Percentiles rank a stretch among this genome's conserved stretches.
Evolutionary conservation across 2,888 invertebrate species (phyloP).

Genomic region (Papilio elwesi): DNA sequence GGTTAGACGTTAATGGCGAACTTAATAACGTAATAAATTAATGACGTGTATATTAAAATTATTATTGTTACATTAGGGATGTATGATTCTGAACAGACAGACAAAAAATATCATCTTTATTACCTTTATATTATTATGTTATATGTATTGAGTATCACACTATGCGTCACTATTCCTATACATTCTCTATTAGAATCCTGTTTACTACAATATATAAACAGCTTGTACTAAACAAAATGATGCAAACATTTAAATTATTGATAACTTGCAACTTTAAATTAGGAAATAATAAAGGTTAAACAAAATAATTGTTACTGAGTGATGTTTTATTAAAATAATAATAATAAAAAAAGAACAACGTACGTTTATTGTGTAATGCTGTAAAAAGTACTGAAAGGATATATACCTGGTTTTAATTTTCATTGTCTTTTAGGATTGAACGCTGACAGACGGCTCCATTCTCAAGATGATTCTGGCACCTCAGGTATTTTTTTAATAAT

Average conservation of each 20-base stretch:
- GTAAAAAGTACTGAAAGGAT: too few relatives aligned
- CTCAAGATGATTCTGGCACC: constrained; percentile 52
- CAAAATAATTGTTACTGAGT: too few relatives aligned
- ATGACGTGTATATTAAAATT: too few relatives aligned
- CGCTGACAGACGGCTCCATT: neutral
- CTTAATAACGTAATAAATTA: too few relatives aligned
- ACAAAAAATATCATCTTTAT: neutral
- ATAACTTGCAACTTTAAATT: neutral
- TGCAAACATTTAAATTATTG: neutral
- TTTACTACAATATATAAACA: constrained; percentile 6
- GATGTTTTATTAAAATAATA: too few relatives aligned
- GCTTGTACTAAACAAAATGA: neutral
- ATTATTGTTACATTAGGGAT: too few relatives aligned
- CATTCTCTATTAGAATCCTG: constrained; percentile 14
- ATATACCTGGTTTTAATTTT: neutral
- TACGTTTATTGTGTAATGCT: too few relatives aligned
- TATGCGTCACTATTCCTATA: neutral
- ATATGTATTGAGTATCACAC: neutral
- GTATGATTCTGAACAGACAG: neutral
- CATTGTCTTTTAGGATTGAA: neutral
- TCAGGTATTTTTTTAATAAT: constrained; percentile 47
- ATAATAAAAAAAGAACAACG: too few relatives aligned
- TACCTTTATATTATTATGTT: too few relatives aligned
- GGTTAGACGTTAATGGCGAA: too few relatives aligned
- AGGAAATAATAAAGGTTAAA: neutral